Evolutionary conservation across 2,888 invertebrate species (phyloP).

Genomic region (Dynastes maya): DNA sequence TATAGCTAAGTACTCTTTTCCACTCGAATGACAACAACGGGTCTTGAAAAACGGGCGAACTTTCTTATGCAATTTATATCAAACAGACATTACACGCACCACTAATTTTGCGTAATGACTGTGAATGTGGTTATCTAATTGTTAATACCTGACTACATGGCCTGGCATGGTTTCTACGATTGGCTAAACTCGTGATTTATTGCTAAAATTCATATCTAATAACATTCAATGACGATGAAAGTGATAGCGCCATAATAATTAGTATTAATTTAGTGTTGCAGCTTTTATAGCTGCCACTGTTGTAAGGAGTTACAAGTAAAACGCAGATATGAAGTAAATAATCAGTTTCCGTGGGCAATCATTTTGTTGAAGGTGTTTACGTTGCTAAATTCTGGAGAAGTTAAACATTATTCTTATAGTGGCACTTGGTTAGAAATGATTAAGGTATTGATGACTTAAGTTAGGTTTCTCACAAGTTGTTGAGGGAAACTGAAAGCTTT

Average conservation of each 20-base stretch:
- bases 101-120: conserved; percentile 41
- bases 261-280: not conserved
- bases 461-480: no score
- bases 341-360: no score
- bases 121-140: conserved; percentile 38
- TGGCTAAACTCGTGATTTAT: conserved; percentile 26
- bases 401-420: no score
- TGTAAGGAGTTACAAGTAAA: no score
- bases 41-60: conserved; percentile 15
- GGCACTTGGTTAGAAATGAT: no score
- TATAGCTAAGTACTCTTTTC: not conserved
- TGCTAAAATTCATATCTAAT: not conserved
- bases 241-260: not conserved
- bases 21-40: conserved; percentile 18
- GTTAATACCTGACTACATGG: conserved; percentile 19
- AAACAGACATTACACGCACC: conserved; percentile 35
- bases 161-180: conserved; percentile 11
- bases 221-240: not conserved
- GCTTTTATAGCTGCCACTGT: no score
- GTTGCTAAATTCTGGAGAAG: no score
- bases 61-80: conserved; percentile 28
- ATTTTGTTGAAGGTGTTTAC: no score
- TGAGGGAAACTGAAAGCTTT: no score
- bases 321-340: no score
- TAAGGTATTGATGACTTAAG: no score